Base-by-base conservation (phyloP, 2,797 vertebrate species). In the Chrysocyon brachyurus region DNA sequence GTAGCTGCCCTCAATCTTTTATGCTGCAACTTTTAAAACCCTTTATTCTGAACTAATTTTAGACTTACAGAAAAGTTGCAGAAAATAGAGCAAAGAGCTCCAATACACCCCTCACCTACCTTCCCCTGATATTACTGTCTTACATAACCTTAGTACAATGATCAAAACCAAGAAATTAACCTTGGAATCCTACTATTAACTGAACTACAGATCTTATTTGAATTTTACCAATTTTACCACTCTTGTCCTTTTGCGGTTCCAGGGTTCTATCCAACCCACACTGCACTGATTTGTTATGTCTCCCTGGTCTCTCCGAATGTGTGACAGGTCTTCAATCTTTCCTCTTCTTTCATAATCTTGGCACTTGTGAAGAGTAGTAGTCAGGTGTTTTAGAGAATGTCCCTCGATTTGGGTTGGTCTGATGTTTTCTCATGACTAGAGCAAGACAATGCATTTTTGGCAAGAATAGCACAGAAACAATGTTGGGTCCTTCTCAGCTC, bases 41-140 rank as follows among this genome's bases (percentile, higher is more conserved):
- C 94, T 94, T 97, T 97, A 88, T 96, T 96, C 96, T 94, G 75
- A 97, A 81, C 73, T 97, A 97, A 97, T 96, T 97, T 97, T 97
- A 97, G 64, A 90, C 49, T 96, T 90, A 94, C 8, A 96, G 81
- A 90, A 91, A 97, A 92, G 31, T 73, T 83, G 59, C 40, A 81
- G 92, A 96, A 97, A 96, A 92, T 95, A 96, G 90, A 97, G 96
- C 90, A 96, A 85, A 82, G 63, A 83, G 36, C 31, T 75, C 49
- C 63, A 14, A 17, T 73, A 88, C 78, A 83, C 49, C 95, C 81
- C 66, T 96, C 72, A 94, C 81, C 88, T 87, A 94, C 52, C 22
- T 95, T 96, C n/a, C 36, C 77, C 92, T 88, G 85, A 96, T 97
- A 96, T 87, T 96, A 97, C 95, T 61, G 73, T 87, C 92, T 96